Evolutionary conservation across 2,797 vertebrate genomes (phyloP).

Genomic region (Pelochelys cantorii): DNA sequence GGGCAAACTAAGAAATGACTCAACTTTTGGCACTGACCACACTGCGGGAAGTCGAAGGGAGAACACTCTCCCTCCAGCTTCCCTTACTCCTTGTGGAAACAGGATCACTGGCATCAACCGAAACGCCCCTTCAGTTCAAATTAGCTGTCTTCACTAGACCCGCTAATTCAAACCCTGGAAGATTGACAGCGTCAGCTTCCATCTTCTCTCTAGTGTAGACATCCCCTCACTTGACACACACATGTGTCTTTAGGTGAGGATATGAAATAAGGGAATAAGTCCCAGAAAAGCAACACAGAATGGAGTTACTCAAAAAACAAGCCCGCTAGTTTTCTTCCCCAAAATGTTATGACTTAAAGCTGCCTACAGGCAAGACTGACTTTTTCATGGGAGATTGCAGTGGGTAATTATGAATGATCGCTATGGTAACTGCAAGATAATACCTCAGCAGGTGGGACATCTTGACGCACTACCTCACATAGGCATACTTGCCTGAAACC

Average conservation of each 20-base stretch:
- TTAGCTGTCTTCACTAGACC: too few species aligned
- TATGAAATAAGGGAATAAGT: neutral
- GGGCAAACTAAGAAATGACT: too few species aligned
- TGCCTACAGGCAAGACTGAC: neutral
- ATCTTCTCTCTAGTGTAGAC: too few species aligned
- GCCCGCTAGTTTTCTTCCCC: neutral
- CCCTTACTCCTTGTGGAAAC: too few species aligned
- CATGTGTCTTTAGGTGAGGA: neutral
- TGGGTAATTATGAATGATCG: neutral
- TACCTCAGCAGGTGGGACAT: neutral
- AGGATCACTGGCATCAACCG: too few species aligned
- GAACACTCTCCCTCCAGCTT: too few species aligned
- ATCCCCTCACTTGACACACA: neutral
- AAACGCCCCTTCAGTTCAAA: too few species aligned
- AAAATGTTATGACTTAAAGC: neutral
- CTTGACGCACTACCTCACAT: too few species aligned
- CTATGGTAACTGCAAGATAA: neutral
- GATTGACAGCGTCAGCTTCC: too few species aligned
- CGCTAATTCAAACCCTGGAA: too few species aligned
- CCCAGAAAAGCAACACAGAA: neutral
- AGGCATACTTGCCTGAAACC: neutral
- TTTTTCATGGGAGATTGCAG: neutral
- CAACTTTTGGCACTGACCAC: too few species aligned
- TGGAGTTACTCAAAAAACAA: neutral
- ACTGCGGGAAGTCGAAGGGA: too few species aligned